Evolutionary conservation across 2,797 vertebrate genomes (phyloP).

Genomic region (Tauraco hartlaubi): DNA sequence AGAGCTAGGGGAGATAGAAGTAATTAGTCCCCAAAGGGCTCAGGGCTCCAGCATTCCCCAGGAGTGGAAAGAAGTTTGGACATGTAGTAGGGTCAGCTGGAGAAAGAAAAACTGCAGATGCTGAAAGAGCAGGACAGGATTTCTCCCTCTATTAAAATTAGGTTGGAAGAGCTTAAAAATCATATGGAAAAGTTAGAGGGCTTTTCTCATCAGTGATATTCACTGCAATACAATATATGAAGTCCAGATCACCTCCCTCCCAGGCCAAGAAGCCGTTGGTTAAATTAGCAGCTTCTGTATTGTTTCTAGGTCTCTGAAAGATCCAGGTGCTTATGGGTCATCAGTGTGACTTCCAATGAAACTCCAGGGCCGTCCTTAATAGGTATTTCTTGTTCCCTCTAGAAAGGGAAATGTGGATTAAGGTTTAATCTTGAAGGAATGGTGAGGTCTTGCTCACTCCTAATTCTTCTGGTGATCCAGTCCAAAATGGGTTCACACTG

Average conservation of each 20-base stretch:
- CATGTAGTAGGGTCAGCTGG: background rate
- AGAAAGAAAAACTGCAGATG: background rate
- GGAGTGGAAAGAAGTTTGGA: background rate
- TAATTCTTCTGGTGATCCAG: background rate
- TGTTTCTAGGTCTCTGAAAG: background rate
- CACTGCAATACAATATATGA: background rate
- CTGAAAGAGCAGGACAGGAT: background rate
- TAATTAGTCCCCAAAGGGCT: background rate
- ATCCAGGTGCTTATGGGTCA: background rate
- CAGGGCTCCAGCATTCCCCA: background rate
- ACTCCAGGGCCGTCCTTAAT: background rate
- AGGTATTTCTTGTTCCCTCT: background rate
- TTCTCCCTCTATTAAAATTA: background rate
- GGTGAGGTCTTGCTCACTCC: background rate
- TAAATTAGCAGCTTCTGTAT: background rate
- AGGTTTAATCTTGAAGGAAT: background rate
- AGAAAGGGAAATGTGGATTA: background rate
- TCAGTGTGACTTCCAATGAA: background rate
- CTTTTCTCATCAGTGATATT: background rate
- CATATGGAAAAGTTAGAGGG: background rate
- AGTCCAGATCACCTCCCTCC: background rate
- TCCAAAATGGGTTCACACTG: fast-evolving
- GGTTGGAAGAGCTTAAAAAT: background rate
- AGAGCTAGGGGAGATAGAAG: background rate
- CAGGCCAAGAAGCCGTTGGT: background rate